Evolutionary conservation across 1,140 invertebrate species (phyloP).

Genomic region (Pogonomyrmex barbatus): DNA sequence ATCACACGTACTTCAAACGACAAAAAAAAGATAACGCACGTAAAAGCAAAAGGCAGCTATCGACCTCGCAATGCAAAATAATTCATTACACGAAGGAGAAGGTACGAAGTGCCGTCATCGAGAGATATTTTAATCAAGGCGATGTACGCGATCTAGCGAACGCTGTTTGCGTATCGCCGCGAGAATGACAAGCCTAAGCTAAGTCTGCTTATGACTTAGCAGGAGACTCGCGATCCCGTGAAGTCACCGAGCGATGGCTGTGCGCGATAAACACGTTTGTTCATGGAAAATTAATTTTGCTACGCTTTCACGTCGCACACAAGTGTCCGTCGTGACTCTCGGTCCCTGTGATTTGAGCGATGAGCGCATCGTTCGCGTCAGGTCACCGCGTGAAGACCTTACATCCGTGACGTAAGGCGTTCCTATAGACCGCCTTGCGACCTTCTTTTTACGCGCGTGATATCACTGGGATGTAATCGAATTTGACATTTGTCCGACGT

Average conservation of each 20-base stretch:
- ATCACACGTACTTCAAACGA: neutral
- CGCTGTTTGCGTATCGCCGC: neutral
- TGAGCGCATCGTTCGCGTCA: constrained; percentile 32
- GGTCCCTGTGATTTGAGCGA: constrained; percentile 20
- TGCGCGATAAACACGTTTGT: constrained; percentile 32
- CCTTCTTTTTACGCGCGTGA: constrained; percentile 42
- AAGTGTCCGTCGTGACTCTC: neutral
- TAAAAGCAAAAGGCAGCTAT: neutral
- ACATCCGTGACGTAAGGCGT: constrained; percentile 55
- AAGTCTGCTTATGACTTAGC: constrained; percentile 6
- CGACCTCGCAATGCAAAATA: neutral
- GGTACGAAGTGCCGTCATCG: neutral
- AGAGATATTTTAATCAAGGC: constrained; percentile 26
- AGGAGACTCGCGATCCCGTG: constrained; percentile 4
- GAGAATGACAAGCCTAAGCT: neutral
- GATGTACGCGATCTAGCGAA: neutral
- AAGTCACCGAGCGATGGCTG: constrained; percentile 38
- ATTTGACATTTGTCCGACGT: constrained; percentile 46
- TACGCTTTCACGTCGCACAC: constrained; percentile 24
- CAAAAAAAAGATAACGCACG: neutral
- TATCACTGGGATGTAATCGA: constrained; percentile 19
- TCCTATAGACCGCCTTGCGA: constrained; percentile 26
- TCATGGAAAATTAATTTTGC: constrained; percentile 67
- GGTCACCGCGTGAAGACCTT: constrained; percentile 33
- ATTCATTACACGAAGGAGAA: neutral